Conservation (phyloP, 2,113 vertebrate species). For the Halcyon malimbica region DNA sequence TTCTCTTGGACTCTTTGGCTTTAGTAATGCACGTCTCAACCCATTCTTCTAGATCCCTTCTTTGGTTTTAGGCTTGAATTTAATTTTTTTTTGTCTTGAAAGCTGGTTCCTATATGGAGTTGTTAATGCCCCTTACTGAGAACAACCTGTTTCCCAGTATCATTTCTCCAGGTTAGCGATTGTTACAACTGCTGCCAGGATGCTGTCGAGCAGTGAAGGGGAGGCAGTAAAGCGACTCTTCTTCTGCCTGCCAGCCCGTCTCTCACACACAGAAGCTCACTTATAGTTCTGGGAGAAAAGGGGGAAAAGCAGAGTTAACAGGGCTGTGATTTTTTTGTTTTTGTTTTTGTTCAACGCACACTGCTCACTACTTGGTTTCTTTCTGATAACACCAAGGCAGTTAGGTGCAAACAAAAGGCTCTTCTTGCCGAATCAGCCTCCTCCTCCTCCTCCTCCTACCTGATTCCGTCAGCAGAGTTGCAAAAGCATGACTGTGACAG, state of each 20-base stretch:
- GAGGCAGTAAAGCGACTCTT: neutral
- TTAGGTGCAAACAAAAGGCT: conserved; percentile 33
- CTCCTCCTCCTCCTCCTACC: conserved; percentile 33
- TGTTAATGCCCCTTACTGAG: neutral
- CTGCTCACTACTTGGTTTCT: conserved; percentile 29
- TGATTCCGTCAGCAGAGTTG: conserved; percentile 48
- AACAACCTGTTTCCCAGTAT: neutral
- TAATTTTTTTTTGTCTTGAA: neutral
- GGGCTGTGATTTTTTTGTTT: neutral
- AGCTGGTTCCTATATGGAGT: neutral
- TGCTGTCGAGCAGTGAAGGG: neutral
- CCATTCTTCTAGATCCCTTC: neutral
- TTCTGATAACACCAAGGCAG: conserved; percentile 36
- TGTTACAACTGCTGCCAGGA: neutral
- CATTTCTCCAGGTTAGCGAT: neutral
- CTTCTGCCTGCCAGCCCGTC: neutral
- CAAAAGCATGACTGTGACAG: conserved; percentile 26
- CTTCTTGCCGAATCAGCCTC: conserved; percentile 28
- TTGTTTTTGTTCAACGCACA: neutral
- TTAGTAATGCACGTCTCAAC: neutral
- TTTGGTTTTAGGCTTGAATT: neutral
- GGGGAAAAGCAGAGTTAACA: neutral
- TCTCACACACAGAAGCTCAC: neutral
- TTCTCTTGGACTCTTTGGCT: neutral
- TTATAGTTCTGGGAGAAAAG: neutral